phyloP scores from a whole-genome alignment of 2,888 invertebrate species.

The Cephus runcator region DNA sequence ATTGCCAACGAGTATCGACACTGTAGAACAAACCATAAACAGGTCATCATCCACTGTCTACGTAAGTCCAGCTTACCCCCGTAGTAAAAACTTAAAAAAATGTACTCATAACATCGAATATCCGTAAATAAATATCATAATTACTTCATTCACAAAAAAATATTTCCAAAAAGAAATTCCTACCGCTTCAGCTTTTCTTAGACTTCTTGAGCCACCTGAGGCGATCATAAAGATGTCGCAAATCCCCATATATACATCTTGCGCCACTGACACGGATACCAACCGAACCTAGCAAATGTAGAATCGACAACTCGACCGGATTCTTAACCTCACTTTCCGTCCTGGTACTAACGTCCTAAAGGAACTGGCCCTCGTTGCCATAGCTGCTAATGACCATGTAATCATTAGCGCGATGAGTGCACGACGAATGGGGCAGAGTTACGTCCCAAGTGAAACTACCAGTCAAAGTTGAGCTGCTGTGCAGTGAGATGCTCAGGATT shows the following conservation, averaged over 20 bases:
- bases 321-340: neutral
- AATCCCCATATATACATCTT: neutral
- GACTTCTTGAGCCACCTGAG: neutral
- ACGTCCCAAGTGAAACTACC: neutral
- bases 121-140: neutral
- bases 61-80: neutral
- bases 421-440: neutral
- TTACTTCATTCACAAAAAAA: neutral
- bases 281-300: neutral
- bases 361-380: neutral
- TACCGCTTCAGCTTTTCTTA: neutral
- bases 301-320: neutral
- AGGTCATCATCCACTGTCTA: neutral
- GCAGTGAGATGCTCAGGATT: neutral
- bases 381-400: neutral
- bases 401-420: neutral
- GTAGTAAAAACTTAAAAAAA: neutral
- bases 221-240: neutral
- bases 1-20: conserved; percentile 10
- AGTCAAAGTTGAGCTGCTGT: neutral
- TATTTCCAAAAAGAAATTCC: neutral
- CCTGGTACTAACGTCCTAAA: neutral
- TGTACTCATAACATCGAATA: neutral
- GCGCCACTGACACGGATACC: conserved; percentile 1
- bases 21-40: neutral